Evolutionary conservation across 1,140 invertebrate genomes (phyloP).

Genomic region (Zaprionus inermis): DNA sequence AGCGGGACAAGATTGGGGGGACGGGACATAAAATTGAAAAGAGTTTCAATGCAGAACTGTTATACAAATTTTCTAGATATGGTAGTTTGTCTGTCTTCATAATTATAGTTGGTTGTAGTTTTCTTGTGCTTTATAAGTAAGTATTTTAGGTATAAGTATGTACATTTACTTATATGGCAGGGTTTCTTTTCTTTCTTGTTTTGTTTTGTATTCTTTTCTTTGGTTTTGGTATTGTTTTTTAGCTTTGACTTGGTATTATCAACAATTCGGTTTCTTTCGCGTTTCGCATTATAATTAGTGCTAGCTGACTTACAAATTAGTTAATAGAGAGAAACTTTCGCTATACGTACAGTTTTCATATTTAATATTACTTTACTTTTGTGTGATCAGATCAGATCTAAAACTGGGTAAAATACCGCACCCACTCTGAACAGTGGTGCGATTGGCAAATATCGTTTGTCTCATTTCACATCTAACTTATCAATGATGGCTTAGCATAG

Average conservation of each 20-base stretch:
- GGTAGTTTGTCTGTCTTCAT: constrained; percentile 33
- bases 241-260: constrained; percentile 16
- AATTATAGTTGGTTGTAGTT: constrained; percentile 24
- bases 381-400: constrained; percentile 22
- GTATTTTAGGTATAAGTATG: constrained; percentile 44
- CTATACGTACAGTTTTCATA: constrained; percentile 40
- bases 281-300: constrained; percentile 66
- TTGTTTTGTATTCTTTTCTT: constrained; percentile 11
- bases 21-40: constrained; percentile 40
- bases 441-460: neutral
- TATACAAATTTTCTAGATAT: constrained; percentile 50
- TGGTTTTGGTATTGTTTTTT: constrained; percentile 9
- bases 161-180: constrained; percentile 50
- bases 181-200: constrained; percentile 13
- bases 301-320: constrained; percentile 68
- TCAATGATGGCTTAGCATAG: neutral
- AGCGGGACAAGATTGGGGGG: constrained; percentile 29
- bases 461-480: neutral
- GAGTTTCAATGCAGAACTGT: constrained; percentile 45
- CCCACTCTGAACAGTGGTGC: constrained; percentile 34
- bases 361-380: constrained; percentile 28
- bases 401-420: neutral
- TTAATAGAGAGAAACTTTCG: constrained; percentile 21
- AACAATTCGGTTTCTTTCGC: constrained; percentile 31
- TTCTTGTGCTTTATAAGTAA: constrained; percentile 43